phyloP scores from a whole-genome alignment of 2,113 vertebrate species.

The Strix uralensis region DNA sequence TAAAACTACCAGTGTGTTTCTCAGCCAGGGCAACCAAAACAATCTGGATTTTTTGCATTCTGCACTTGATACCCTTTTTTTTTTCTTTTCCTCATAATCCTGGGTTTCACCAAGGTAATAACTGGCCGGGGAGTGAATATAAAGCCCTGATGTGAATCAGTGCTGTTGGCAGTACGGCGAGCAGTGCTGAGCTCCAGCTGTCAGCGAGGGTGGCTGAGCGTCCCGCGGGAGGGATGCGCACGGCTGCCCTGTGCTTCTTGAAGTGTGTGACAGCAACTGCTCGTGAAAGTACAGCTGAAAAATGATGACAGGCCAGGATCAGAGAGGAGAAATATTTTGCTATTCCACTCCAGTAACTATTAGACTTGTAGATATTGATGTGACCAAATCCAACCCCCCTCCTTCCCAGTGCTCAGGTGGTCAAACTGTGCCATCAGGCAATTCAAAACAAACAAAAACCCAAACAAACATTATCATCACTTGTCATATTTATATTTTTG shows the following conservation, averaged over 20 bases:
- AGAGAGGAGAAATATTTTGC: background rate
- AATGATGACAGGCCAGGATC: background rate
- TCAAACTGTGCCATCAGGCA: background rate
- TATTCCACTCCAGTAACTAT: background rate
- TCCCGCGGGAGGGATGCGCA: background rate
- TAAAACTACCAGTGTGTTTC: background rate
- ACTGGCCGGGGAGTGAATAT: fast-evolving
- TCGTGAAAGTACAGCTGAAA: fast-evolving
- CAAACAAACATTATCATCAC: background rate
- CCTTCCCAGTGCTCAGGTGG: background rate
- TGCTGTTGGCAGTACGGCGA: fast-evolving
- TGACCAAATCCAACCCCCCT: background rate
- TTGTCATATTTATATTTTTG: constrained; percentile 35
- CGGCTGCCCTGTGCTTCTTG: background rate
- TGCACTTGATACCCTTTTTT: background rate
- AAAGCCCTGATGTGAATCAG: background rate
- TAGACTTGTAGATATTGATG: background rate
- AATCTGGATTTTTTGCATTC: background rate
- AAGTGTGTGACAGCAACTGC: background rate
- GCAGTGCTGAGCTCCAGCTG: background rate
- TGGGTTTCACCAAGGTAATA: background rate
- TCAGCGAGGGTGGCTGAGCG: background rate
- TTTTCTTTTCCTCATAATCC: background rate
- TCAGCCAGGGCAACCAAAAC: background rate
- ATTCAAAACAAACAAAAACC: background rate